Evolutionary conservation across 2,888 invertebrate genomes (phyloP), one percentile per base, ranked within the genome.

Genomic region (Pachliopta kotzebuea): DNA sequence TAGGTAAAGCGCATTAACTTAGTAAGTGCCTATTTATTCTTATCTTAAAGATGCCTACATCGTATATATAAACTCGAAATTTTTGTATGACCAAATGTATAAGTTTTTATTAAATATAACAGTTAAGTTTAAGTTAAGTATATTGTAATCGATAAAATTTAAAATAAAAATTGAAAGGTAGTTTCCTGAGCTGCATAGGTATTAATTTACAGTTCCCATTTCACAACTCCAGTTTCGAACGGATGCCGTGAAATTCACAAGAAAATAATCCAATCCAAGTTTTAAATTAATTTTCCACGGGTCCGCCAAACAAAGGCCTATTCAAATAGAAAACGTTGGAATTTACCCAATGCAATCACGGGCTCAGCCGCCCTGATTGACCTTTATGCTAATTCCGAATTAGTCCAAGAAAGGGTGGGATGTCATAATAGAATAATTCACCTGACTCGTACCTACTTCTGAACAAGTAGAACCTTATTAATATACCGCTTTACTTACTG

Each of bases 391-490:
- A 86, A 87, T 86, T 76, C 69, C 55, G 71, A 80, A 78, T 81
- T 79, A 72, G 70, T 74, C 72, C 77, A 71, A 78, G 73, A 77
- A 56, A 60, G 56, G 64, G 56, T 60, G 56, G 72, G 72, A 76
- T 74, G 74, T 75, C 77, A 78, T 83, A 84, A 84, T 86, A 85
- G 83, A 86, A 86, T 86, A 84, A 86, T 84, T 85, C 83, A 84
- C 81, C 82, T 83, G 79, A 70, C n/a, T n/a, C 75, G 76, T 78
- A 84, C 77, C 80, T 78, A 74, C 60, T 49, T 57, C 60, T 49
- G 6, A 49, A 49, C 49, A 49, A 37, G 37, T 37, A 37, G 37
- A 37, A 37, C 14, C 37, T 37, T 11, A 37, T 37, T 37, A 37
- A 37, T 37, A 11, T 14, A 37, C 4, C 14, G 3, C 4, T 37